These are phyloP conservation scores for Liopterus haemorrhoidalis DNA, from an alignment of 2,888 invertebrate species.

Conservation along the genomic window DNA sequence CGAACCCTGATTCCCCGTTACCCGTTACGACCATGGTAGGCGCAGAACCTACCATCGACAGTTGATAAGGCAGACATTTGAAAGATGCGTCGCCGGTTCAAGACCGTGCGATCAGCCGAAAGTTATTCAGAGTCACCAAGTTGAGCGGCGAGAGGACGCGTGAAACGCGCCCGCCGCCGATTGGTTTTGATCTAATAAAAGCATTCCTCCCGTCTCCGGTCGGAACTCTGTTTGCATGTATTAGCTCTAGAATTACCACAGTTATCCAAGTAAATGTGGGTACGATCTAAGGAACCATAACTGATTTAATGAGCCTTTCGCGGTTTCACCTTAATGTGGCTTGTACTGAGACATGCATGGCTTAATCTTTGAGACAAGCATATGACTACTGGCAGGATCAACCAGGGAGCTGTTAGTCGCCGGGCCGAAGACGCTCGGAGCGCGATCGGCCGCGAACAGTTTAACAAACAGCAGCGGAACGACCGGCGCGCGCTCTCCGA, in stretches of 20 bases:
- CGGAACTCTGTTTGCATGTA: conserved; percentile 30
- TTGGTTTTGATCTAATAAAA: not conserved
- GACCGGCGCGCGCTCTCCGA: too few relatives aligned
- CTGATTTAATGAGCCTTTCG: conserved; percentile 58
- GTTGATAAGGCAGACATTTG: conserved; percentile 43
- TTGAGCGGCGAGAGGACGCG: too few relatives aligned
- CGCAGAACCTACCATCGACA: conserved; percentile 57
- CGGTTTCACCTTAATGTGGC: conserved; percentile 37
- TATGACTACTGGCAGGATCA: conserved; percentile 2
- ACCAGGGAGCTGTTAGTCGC: conserved; percentile 2
- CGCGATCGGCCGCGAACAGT: too few relatives aligned
- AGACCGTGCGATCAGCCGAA: conserved; percentile 40
- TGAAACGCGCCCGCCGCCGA: too few relatives aligned
- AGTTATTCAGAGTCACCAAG: conserved; percentile 45
- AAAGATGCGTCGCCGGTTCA: conserved; percentile 50
- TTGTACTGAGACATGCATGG: conserved; percentile 1
- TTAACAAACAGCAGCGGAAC: too few relatives aligned
- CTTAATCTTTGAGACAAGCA: conserved; percentile 25
- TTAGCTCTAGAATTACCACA: conserved; percentile 7
- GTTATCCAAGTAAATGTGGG: not conserved
- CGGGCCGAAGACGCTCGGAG: too few relatives aligned
- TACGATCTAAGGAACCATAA: conserved; percentile 52
- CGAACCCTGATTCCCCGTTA: conserved; percentile 66
- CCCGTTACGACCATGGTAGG: conserved; percentile 60
- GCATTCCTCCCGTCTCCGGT: not conserved